phyloP scores from a whole-genome alignment of 2,113 vertebrate species.

The Labrus mixtus region DNA sequence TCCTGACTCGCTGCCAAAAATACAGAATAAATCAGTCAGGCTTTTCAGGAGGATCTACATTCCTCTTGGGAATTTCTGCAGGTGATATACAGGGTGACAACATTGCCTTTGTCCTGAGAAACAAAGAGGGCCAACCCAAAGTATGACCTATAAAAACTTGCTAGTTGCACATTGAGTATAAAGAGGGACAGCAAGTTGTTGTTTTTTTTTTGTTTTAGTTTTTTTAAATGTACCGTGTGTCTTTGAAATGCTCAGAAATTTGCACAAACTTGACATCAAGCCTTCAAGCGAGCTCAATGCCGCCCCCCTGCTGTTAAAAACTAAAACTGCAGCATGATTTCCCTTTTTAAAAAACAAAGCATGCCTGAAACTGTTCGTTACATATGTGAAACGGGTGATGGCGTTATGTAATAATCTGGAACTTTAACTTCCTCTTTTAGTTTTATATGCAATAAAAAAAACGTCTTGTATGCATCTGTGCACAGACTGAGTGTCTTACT shows the following conservation, averaged over 20 bases:
- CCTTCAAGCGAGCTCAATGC: constrained; percentile 1
- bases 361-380: neutral
- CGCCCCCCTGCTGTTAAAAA: constrained; percentile 66
- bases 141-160: neutral
- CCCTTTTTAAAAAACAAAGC: neutral
- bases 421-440: neutral
- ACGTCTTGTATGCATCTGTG: neutral
- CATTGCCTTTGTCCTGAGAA: neutral
- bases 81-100: neutral
- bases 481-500: constrained; percentile 35
- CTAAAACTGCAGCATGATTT: neutral
- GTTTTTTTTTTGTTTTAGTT: constrained; percentile 2
- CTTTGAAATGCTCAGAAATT: too few relatives aligned
- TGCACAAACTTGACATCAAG: neutral
- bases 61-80: constrained; percentile 37
- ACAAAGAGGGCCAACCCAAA: neutral
- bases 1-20: constrained; percentile 38
- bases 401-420: neutral
- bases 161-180: neutral
- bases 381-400: neutral
- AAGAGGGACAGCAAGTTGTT: neutral
- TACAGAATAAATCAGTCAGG: constrained; percentile 17
- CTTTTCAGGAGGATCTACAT: constrained; percentile 58
- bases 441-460: neutral
- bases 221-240: neutral